Percentiles rank a stretch among this genome's conserved stretches.
phyloP scores from a whole-genome alignment of 2,113 vertebrate species.

The Peromyscus maniculatus region DNA sequence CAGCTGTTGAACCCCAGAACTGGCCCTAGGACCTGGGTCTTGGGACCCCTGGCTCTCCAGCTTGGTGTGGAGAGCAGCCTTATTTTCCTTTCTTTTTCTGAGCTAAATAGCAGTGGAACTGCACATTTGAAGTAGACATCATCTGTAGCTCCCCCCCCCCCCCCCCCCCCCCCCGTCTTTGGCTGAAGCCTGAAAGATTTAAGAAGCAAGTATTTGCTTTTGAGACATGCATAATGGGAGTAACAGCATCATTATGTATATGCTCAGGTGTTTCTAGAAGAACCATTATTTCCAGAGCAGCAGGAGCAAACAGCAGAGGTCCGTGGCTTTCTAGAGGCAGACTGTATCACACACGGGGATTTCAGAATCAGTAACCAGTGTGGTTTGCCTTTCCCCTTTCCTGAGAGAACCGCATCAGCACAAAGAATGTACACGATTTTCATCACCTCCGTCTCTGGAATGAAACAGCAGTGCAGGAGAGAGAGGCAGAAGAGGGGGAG shows the following conservation, averaged over 20 bases:
- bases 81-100: background rate
- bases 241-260: background rate
- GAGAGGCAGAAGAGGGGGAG: no score
- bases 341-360: background rate
- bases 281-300: background rate
- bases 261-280: conserved; percentile 8
- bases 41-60: background rate
- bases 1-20: fast-evolving
- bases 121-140: background rate
- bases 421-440: background rate
- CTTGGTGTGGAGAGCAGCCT: background rate
- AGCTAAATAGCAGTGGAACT: background rate
- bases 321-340: conserved; percentile 34
- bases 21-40: background rate
- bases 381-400: background rate
- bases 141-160: background rate
- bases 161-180: no score
- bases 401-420: background rate
- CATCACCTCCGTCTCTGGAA: background rate
- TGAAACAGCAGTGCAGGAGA: background rate
- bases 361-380: background rate
- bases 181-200: conserved; percentile 44
- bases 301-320: background rate
- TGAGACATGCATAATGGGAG: background rate
- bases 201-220: conserved; percentile 40